These are phyloP conservation scores for Clostera curtula DNA, from an alignment of 2,888 invertebrate genomes.

Conservation along the genomic window DNA sequence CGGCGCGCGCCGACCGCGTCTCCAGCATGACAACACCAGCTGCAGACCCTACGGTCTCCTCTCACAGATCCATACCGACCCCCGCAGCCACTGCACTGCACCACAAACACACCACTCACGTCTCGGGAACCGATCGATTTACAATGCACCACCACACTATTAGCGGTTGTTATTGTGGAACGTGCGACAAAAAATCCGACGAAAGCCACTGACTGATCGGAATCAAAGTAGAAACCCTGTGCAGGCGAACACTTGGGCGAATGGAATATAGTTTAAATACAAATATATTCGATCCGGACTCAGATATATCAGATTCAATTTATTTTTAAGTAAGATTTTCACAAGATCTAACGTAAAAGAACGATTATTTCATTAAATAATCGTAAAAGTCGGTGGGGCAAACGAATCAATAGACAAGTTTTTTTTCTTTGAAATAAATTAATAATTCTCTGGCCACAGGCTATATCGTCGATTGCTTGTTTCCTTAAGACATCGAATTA, in stretches of 20 bases:
- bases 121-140: constrained; percentile 22
- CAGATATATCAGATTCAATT: constrained; percentile 6
- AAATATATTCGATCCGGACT: constrained; percentile 9
- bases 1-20: constrained; percentile 83
- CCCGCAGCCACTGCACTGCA: constrained; percentile 37
- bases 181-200: constrained; percentile 57
- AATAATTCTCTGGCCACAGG: constrained; percentile 14
- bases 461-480: too few relatives aligned
- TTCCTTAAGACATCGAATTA: too few relatives aligned
- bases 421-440: constrained; percentile 25
- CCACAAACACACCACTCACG: constrained; percentile 28
- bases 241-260: constrained; percentile 18
- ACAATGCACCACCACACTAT: constrained; percentile 33
- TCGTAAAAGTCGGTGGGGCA: constrained; percentile 64
- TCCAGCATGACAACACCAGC: constrained; percentile 79
- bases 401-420: constrained; percentile 66
- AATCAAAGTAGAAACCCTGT: constrained; percentile 36
- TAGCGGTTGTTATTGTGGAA: constrained; percentile 48
- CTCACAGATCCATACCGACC: constrained; percentile 53
- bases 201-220: constrained; percentile 43
- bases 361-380: constrained; percentile 35
- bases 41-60: constrained; percentile 34
- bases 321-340: constrained; percentile 28
- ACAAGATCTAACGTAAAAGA: constrained; percentile 36
- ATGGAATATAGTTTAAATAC: constrained; percentile 11